Percentiles rank a stretch among this genome's conserved stretches.
Conservation (phyloP, 2,113 vertebrate genomes). For the Oncorhynchus mykiss region DNA sequence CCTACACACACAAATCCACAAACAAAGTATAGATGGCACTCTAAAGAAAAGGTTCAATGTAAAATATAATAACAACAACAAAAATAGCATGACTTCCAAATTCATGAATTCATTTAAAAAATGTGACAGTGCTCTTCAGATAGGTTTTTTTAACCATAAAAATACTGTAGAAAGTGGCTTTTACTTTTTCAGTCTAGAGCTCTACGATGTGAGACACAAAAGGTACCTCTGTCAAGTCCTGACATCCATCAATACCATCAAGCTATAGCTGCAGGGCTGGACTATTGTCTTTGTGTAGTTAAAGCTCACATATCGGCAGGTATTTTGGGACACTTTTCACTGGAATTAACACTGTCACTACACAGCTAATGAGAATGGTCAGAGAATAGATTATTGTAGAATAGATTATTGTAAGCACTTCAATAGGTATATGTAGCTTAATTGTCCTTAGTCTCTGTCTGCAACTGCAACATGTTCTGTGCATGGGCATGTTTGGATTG, state of each 20-base stretch:
- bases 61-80: background rate
- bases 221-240: constrained; percentile 43
- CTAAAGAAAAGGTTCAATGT: background rate
- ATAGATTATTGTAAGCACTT: constrained; percentile 2
- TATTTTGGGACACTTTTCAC: constrained; percentile 59
- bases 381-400: constrained; percentile 52
- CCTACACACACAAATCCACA: background rate
- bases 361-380: constrained; percentile 51
- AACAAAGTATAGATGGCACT: background rate
- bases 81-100: background rate
- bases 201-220: constrained; percentile 35
- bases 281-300: constrained; percentile 54
- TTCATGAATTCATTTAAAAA: background rate
- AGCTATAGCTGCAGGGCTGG: constrained; percentile 25
- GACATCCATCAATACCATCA: constrained; percentile 47
- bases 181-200: constrained; percentile 39
- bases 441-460: too few species aligned
- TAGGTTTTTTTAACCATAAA: background rate
- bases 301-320: constrained; percentile 59
- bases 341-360: constrained; percentile 62
- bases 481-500: constrained; percentile 35
- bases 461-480: background rate
- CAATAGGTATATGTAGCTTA: background rate
- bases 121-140: too few species aligned
- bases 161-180: constrained; percentile 23